Conservation (phyloP, 2,888 invertebrate genomes). For the Orthonychiurus folsomi region DNA sequence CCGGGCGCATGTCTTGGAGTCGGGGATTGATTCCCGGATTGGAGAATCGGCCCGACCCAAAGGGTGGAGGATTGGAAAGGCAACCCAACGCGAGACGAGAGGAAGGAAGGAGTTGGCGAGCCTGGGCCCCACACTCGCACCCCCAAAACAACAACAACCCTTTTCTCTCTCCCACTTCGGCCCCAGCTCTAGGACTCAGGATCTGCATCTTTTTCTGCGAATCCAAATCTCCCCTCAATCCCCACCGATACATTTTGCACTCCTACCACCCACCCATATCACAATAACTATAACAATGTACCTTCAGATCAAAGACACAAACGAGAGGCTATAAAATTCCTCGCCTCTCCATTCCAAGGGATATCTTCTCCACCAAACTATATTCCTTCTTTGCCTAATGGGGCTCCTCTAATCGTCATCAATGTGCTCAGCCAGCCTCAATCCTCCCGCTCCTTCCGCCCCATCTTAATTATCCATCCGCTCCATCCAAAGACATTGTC, state of each 20-base stretch:
- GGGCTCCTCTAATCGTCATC: conserved; percentile 22
- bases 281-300: conserved; percentile 32
- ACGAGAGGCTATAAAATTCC: conserved; percentile 30
- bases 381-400: conserved; percentile 21
- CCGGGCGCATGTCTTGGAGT: conserved; percentile 40
- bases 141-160: conserved; percentile 14
- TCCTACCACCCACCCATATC: conserved; percentile 31
- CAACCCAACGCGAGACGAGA: conserved; percentile 34
- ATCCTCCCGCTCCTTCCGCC: conserved; percentile 16
- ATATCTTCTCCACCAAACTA: conserved; percentile 8
- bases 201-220: conserved; percentile 27
- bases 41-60: conserved; percentile 39
- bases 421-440: conserved; percentile 16
- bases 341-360: conserved; percentile 13
- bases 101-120: conserved; percentile 7
- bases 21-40: conserved; percentile 40
- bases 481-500: too few species aligned
- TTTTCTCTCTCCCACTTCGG: neutral
- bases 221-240: conserved; percentile 11
- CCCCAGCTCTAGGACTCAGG: too few species aligned
- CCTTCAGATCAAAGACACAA: conserved; percentile 17
- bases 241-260: conserved; percentile 25
- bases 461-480: conserved; percentile 15
- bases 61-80: conserved; percentile 40
- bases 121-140: too few species aligned